Base-by-base conservation (phyloP, 2,888 invertebrate genomes). In the Lithophane ornitopus region DNA sequence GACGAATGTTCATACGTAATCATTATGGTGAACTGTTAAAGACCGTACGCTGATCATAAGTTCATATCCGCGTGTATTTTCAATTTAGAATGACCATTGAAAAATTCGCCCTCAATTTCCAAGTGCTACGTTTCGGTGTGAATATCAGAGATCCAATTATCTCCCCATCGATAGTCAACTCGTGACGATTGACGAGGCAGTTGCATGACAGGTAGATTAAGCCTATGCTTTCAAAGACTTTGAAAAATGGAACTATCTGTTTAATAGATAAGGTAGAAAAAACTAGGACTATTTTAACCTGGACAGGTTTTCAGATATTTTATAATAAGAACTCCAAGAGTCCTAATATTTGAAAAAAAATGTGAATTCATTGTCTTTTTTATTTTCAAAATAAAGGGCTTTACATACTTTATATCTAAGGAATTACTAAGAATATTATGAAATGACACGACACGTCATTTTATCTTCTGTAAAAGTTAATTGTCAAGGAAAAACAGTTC, bases 111-210 rank as follows among this genome's bases (percentile, higher is more conserved):
- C 8, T 63, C 62, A 34, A 59, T 68, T 69, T 56, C 3, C 14
- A 34, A 62, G 26, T 28, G 19, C n/a, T 44, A 26, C 62, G 54
- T 70, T 56, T 26, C 46, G 19, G 61, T 69, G 70, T 68, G 58
- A 66, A 71, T 81, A 66, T 62, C 76, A 28, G 58, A 59, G n/a
- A 73, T 70, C 22, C 72, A 82, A 85, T 81, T 81, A 81, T 59
- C 28, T 61, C 26, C 26, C 39, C 70, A 59, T 63, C 62, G 41
- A 61, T 54, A 66, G 34, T 58, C 19, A 46, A 61, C 68, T 66
- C 34, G 62, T 80, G 74, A 74, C 41, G 19, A 66, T n/a, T 71
- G 85, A 85, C 59, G 66, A 67, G 66, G n/a, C 85, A 70, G 46
- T 41, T 65, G 28, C 58, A 11, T 72, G 77, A 81, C 56, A 62